Percentiles rank a stretch among this genome's conserved stretches.
Conservation (phyloP, 2,797 vertebrate genomes). For the Rhinatrema bivittatum region DNA sequence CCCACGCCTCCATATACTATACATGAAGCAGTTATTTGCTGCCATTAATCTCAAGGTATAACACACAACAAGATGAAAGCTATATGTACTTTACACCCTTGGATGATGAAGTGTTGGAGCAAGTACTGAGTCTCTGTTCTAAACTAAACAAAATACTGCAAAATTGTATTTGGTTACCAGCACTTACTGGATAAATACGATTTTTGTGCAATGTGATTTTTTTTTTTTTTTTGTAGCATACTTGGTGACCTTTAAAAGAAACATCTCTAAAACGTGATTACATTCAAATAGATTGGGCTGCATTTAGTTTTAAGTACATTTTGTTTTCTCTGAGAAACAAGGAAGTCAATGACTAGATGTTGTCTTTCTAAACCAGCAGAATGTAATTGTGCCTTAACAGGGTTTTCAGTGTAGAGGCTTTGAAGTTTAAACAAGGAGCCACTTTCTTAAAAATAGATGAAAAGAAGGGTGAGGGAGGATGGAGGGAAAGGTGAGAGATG, state of each 20-base stretch:
- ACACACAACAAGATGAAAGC: too few relatives aligned
- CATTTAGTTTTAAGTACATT: too few relatives aligned
- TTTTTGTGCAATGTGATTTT: too few relatives aligned
- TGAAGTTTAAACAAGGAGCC: conserved; percentile 3
- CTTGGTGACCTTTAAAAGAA: not conserved
- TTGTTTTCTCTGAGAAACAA: conserved; percentile 6
- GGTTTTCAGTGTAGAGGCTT: not conserved
- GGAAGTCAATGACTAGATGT: not conserved
- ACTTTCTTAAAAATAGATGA: not conserved
- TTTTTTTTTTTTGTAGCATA: not conserved
- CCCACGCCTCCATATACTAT: too few relatives aligned
- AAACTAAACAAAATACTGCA: too few relatives aligned
- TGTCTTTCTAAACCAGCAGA: conserved; percentile 17
- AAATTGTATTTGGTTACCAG: too few relatives aligned
- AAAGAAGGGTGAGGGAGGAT: conserved; percentile 1
- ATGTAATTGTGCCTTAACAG: conserved; percentile 11
- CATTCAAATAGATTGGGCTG: conserved; percentile 3
- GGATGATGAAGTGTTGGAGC: too few relatives aligned
- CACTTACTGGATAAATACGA: too few relatives aligned
- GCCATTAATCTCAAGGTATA: too few relatives aligned
- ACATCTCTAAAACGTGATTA: not conserved
- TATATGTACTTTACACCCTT: too few relatives aligned
- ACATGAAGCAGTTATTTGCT: too few relatives aligned
- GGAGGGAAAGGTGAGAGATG: conserved; percentile 11
- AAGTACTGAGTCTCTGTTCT: too few relatives aligned